A percentile compares a stretch with the other conserved stretches of the same genome.
Evolutionary conservation across 2,113 vertebrate species (phyloP).

Genomic region (Chauna torquata): DNA sequence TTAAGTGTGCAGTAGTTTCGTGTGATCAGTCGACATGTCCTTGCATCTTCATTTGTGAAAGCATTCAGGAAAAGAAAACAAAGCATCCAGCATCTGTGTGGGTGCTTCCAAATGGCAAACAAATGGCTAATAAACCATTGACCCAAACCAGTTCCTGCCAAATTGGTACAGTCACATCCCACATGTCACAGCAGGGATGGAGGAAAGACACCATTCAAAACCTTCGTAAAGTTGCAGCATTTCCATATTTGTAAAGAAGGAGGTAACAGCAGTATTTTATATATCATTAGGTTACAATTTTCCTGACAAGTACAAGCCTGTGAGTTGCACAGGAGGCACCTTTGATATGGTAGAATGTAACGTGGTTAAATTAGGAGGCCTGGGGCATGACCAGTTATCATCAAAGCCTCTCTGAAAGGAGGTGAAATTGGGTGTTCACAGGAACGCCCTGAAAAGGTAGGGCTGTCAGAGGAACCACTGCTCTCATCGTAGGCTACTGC

Average conservation of each 20-base stretch:
- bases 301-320: background rate
- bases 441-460: background rate
- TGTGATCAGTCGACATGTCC: background rate
- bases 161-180: background rate
- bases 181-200: fast-evolving
- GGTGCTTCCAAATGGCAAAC: background rate
- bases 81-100: background rate
- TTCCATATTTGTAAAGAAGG: background rate
- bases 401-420: background rate
- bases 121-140: conserved; percentile 13
- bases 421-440: background rate
- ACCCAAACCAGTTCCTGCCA: background rate
- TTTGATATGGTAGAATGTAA: background rate
- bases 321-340: background rate
- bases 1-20: background rate
- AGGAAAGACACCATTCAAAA: background rate
- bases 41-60: background rate
- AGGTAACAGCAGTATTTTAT: background rate
- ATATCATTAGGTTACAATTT: background rate
- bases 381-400: background rate
- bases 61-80: background rate
- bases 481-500: background rate
- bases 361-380: background rate
- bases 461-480: background rate
- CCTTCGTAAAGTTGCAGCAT: background rate